Evolutionary conservation across 2,113 vertebrate genomes (phyloP).

Genomic region (Carassius carassius): DNA sequence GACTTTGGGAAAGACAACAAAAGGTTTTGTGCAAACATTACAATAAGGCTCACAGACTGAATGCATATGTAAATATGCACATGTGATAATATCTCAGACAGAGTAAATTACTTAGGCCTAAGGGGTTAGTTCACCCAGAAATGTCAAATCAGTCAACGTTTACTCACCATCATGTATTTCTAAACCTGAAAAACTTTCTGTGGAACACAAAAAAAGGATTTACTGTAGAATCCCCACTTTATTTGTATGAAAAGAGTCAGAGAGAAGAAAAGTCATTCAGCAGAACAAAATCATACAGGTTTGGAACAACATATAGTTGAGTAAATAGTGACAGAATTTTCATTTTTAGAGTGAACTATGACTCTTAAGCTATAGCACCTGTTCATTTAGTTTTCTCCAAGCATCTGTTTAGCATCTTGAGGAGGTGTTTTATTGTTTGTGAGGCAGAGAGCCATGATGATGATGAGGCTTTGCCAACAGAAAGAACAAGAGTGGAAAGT

Average conservation of each 20-base stretch:
- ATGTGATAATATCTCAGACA: neutral
- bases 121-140: neutral
- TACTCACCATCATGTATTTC: neutral
- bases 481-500: slow-evolving; percentile 88
- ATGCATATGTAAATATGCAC: neutral
- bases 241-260: too few relatives aligned
- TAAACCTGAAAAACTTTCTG: neutral
- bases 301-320: neutral
- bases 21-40: neutral
- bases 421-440: slow-evolving; percentile 8
- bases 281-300: too few relatives aligned
- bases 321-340: neutral
- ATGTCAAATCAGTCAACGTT: neutral
- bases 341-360: neutral
- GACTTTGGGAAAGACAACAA: neutral
- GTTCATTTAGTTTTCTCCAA: neutral
- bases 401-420: neutral
- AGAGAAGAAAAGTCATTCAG: too few relatives aligned
- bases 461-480: slow-evolving; percentile 73
- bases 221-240: neutral
- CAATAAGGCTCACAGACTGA: neutral
- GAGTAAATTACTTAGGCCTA: neutral
- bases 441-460: slow-evolving; percentile 72
- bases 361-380: neutral
- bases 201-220: neutral